Evolutionary conservation across 2,113 vertebrate species (phyloP).

Genomic region (Platysteira castanea): DNA sequence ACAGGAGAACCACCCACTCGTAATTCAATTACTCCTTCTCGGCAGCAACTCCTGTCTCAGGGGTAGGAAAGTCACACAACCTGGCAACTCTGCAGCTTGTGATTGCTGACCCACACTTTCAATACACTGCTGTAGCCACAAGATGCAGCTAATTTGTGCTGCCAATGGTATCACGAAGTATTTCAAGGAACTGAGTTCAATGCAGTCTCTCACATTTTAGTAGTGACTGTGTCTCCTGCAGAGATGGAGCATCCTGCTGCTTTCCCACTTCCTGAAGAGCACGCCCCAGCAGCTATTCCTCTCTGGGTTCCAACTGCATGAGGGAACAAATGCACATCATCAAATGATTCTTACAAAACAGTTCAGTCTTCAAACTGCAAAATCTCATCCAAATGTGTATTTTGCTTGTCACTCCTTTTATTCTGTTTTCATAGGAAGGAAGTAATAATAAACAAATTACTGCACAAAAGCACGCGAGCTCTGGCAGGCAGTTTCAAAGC

Average conservation of each 20-base stretch:
- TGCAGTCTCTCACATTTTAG: not conserved
- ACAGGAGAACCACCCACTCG: not conserved
- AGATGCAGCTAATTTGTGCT: not conserved
- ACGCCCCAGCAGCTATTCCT: not conserved
- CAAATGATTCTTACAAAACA: not conserved
- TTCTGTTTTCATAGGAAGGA: slow-evolving; percentile 59
- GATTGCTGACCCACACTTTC: not conserved
- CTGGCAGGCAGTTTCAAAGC: slow-evolving; percentile 31
- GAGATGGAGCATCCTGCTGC: not conserved
- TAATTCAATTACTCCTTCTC: not conserved
- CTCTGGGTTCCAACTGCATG: not conserved
- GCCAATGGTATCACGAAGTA: accelerated
- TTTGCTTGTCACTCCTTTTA: slow-evolving; percentile 33
- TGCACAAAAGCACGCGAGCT: slow-evolving; percentile 15
- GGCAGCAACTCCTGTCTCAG: not conserved
- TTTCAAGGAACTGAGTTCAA: not conserved
- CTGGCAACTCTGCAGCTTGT: not conserved
- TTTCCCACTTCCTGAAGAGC: not conserved
- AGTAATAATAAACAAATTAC: slow-evolving; percentile 59
- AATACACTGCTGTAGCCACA: not conserved
- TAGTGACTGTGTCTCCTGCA: not conserved
- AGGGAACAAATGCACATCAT: not conserved
- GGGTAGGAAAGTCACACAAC: not conserved
- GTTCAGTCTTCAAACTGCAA: not conserved
- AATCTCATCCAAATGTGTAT: slow-evolving; percentile 7